These are phyloP conservation scores for Zeus faber DNA, from an alignment of 2,113 vertebrate species.

Conservation along the genomic window DNA sequence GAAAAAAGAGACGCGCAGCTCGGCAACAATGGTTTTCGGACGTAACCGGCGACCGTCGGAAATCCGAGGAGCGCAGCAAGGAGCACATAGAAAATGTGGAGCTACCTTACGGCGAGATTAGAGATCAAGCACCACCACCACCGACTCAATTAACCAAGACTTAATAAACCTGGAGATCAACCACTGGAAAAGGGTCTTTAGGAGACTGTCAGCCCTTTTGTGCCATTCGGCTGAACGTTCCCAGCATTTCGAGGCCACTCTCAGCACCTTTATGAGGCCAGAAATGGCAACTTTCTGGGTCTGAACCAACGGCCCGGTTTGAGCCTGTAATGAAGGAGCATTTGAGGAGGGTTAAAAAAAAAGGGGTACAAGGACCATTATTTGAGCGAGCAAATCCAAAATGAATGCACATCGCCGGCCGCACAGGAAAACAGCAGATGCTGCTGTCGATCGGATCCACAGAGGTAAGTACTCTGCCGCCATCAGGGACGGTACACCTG, in stretches of 20 bases:
- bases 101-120: not conserved
- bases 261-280: slow-evolving; percentile 4
- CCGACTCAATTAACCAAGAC: not conserved
- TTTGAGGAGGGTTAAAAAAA: slow-evolving; percentile 6
- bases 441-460: slow-evolving; percentile 5
- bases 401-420: slow-evolving; percentile 6
- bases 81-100: slow-evolving; percentile 8
- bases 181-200: slow-evolving; percentile 13
- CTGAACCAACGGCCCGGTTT: slow-evolving; percentile 19
- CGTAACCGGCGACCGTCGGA: not conserved
- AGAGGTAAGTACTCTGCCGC: slow-evolving; percentile 20
- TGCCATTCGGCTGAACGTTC: slow-evolving; percentile 15
- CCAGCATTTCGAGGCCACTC: slow-evolving; percentile 13
- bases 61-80: not conserved
- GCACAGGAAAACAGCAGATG: slow-evolving; percentile 13
- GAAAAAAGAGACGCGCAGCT: slow-evolving; percentile 1
- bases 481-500: slow-evolving; percentile 23
- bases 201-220: slow-evolving; percentile 7
- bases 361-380: slow-evolving; percentile 8
- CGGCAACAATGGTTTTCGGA: slow-evolving; percentile 5
- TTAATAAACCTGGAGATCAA: slow-evolving; percentile 2
- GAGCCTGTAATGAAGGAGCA: slow-evolving; percentile 17
- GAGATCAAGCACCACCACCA: slow-evolving; percentile 4
- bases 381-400: slow-evolving; percentile 16
- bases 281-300: slow-evolving; percentile 25